Evolutionary conservation across 92 coral and sea anemone genomes (phyloP).

Genomic region (Diadumene lineata): DNA sequence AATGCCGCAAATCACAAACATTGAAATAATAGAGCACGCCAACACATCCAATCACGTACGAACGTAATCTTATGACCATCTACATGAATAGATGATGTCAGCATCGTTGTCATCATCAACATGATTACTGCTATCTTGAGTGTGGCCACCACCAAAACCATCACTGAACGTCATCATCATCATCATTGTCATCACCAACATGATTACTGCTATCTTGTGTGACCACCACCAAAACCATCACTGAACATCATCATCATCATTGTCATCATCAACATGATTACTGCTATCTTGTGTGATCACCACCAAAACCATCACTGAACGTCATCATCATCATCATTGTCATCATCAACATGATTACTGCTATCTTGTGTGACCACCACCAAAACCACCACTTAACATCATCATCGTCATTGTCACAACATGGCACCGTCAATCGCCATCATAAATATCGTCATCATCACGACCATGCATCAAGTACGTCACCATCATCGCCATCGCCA

Average conservation of each 20-base stretch:
- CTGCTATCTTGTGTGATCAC: not conserved
- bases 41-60: too few relatives aligned
- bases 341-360: not conserved
- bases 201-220: too few relatives aligned
- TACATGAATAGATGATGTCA: too few relatives aligned
- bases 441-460: not conserved
- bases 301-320: not conserved
- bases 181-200: not conserved
- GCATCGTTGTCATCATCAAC: not conserved
- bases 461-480: not conserved
- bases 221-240: not conserved
- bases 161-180: not conserved
- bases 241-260: not conserved
- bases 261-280: not conserved
- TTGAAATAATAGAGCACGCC: too few relatives aligned
- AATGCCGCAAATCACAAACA: too few relatives aligned
- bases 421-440: not conserved
- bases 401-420: not conserved
- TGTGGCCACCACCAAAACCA: too few relatives aligned
- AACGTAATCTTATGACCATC: too few relatives aligned
- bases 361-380: not conserved
- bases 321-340: not conserved
- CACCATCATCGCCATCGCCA: not conserved
- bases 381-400: not conserved
- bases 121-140: too few relatives aligned